These are phyloP conservation scores for Carduelis carduelis DNA, from an alignment of 2,797 vertebrate species.

Conservation along the genomic window DNA sequence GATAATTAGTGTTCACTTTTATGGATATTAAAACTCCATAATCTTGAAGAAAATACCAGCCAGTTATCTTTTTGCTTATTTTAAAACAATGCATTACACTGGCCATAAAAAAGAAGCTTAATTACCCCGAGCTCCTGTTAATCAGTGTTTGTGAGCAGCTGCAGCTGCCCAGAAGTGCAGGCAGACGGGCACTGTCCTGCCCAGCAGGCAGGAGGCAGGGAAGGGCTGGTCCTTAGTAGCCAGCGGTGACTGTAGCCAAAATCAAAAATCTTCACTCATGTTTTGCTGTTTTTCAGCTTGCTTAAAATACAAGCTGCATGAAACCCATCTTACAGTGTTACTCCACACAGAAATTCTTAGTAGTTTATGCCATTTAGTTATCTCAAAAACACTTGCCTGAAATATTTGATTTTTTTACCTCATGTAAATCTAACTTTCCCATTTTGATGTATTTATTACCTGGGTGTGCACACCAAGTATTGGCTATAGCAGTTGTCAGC, in stretches of 20 bases:
- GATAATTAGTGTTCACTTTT: background rate
- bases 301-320: background rate
- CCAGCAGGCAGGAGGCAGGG: background rate
- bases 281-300: background rate
- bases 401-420: background rate
- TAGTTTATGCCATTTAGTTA: background rate
- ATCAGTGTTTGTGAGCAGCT: fast-evolving
- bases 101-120: background rate
- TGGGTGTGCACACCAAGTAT: background rate
- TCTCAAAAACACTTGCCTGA: background rate
- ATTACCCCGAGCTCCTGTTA: fast-evolving
- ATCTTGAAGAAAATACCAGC: background rate
- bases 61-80: background rate
- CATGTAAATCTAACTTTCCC: background rate
- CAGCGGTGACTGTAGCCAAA: background rate
- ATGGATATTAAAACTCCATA: background rate
- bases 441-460: background rate
- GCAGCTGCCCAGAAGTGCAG: background rate
- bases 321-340: background rate
- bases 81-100: background rate
- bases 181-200: fast-evolving
- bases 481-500: fast-evolving
- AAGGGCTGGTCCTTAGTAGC: too few relatives aligned
- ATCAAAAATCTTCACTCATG: background rate
- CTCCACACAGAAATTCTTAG: background rate